Conservation (phyloP, 35 echinoderm and acorn worm genomes). For the Amphiura filiformis region DNA sequence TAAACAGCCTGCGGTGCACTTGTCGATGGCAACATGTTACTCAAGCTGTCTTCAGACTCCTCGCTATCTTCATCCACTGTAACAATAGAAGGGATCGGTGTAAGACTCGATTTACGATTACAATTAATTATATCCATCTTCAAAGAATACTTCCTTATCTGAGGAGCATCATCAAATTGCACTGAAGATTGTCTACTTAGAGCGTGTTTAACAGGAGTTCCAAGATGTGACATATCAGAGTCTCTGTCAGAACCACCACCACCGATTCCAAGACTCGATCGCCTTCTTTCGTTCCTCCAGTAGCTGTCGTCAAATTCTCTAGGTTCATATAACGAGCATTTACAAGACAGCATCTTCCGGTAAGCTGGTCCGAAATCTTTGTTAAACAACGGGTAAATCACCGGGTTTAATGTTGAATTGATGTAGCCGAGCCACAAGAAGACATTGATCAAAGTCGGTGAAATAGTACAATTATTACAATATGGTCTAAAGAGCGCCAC, state of each 20-base stretch:
- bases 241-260: neutral
- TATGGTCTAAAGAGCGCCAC: constrained; percentile 68
- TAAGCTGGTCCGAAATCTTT: constrained; percentile 85
- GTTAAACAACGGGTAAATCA: constrained; percentile 96
- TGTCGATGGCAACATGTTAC: no score
- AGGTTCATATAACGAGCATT: neutral
- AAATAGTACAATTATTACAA: constrained; percentile 64
- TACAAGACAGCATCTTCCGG: constrained; percentile 66
- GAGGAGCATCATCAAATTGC: neutral
- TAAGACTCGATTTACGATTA: neutral
- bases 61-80: neutral
- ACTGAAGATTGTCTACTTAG: neutral
- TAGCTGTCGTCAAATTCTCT: neutral
- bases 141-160: constrained; percentile 3
- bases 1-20: no score
- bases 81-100: neutral
- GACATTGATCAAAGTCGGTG: constrained; percentile 30
- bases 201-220: neutral
- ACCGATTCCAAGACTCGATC: neutral
- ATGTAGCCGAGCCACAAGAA: constrained; percentile 84
- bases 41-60: no score
- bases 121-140: neutral
- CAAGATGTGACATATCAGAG: neutral
- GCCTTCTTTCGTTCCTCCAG: neutral
- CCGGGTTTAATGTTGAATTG: constrained; percentile 85